These are phyloP conservation scores for Euglossa dilemma DNA, from an alignment of 1,140 invertebrate genomes.

Conservation along the genomic window DNA sequence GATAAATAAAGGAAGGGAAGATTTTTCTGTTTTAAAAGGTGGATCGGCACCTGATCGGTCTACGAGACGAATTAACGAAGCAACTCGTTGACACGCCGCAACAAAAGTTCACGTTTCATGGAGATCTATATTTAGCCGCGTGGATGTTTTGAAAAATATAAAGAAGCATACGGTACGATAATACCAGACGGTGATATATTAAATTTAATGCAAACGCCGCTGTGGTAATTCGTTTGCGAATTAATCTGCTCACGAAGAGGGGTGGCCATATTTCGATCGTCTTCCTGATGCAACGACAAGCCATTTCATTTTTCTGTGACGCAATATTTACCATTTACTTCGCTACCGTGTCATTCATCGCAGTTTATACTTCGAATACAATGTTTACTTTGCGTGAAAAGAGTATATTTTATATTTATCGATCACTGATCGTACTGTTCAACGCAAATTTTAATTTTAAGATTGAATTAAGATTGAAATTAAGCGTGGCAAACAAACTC, in stretches of 20 bases:
- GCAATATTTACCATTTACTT: neutral
- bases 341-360: neutral
- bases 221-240: constrained; percentile 3
- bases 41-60: neutral
- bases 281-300: neutral
- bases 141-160: constrained; percentile 23
- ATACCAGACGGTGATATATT: neutral
- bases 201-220: constrained; percentile 4
- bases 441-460: too few relatives aligned
- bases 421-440: too few relatives aligned
- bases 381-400: too few relatives aligned
- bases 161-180: neutral
- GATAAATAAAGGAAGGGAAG: neutral
- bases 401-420: too few relatives aligned
- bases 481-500: too few relatives aligned
- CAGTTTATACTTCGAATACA: neutral
- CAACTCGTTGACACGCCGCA: neutral
- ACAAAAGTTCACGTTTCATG: constrained; percentile 14
- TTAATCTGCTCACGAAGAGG: neutral
- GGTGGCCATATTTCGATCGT: neutral
- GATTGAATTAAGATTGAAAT: too few relatives aligned
- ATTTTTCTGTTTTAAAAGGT: neutral
- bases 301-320: neutral
- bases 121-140: constrained; percentile 2
- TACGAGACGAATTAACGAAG: constrained; percentile 9